Percentiles rank a stretch among this genome's conserved stretches.
Conservation (phyloP, 2,113 vertebrate species). For the Chloebia gouldiae region DNA sequence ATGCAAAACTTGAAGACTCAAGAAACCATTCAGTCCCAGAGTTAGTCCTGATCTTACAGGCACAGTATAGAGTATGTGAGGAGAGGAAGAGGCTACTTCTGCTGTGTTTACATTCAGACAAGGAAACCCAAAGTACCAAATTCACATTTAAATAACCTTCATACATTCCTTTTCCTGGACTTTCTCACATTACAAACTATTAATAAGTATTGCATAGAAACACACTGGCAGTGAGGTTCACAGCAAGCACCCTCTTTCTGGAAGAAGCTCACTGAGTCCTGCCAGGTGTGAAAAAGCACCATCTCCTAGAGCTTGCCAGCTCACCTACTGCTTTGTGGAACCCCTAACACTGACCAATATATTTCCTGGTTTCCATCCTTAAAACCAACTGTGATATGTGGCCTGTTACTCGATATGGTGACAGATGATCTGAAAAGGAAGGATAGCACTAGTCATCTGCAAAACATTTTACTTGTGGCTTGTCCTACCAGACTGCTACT, state of each 20-base stretch:
- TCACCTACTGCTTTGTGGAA: background rate
- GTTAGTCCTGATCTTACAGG: background rate
- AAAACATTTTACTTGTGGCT: background rate
- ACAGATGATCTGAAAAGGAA: background rate
- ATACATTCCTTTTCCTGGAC: background rate
- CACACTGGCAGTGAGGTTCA: background rate
- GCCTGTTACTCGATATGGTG: background rate
- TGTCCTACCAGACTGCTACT: background rate
- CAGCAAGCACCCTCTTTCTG: background rate
- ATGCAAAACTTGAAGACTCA: background rate
- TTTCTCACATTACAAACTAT: background rate
- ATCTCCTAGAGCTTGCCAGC: background rate
- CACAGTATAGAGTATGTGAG: background rate
- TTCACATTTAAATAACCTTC: background rate
- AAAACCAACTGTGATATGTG: background rate
- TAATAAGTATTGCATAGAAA: background rate
- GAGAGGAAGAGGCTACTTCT: background rate
- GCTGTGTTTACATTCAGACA: background rate
- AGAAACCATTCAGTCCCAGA: background rate
- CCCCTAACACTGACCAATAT: accelerated
- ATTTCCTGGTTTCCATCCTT: background rate
- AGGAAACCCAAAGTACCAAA: background rate
- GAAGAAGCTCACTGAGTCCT: background rate
- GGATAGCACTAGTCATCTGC: background rate
- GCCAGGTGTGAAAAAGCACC: background rate